Percentiles rank a stretch among this genome's conserved stretches.
phyloP scores from a whole-genome alignment of 2,113 vertebrate species.

The Tor tambroides region DNA sequence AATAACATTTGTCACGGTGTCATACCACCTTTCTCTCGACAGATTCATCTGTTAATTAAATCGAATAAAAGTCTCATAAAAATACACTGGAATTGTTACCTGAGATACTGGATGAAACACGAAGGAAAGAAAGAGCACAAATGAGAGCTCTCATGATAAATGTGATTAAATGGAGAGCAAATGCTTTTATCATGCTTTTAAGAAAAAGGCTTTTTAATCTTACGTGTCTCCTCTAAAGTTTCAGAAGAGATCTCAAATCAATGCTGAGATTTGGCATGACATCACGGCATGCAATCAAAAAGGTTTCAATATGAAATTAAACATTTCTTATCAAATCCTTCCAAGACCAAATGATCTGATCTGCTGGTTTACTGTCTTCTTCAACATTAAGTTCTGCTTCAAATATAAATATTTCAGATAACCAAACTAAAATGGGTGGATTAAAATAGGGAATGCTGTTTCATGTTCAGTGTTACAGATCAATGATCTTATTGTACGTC shows the following conservation, averaged over 20 bases:
- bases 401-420: no score
- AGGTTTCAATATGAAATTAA: no score
- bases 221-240: not conserved
- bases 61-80: not conserved
- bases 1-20: conserved; percentile 4
- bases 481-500: no score
- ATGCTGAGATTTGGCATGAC: not conserved
- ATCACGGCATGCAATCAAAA: not conserved
- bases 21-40: not conserved
- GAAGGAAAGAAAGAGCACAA: not conserved
- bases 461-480: no score
- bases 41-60: not conserved
- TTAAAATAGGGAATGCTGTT: no score
- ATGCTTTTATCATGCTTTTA: conserved; percentile 2
- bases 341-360: no score
- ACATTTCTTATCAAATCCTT: no score
- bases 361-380: no score
- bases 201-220: not conserved
- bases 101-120: not conserved
- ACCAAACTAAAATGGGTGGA: no score
- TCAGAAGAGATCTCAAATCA: not conserved
- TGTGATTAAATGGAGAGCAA: not conserved
- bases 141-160: not conserved
- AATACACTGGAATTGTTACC: not conserved
- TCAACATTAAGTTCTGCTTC: no score